These are phyloP conservation scores for Melanchra persicariae DNA, from an alignment of 2,888 invertebrate genomes.

Conservation along the genomic window DNA sequence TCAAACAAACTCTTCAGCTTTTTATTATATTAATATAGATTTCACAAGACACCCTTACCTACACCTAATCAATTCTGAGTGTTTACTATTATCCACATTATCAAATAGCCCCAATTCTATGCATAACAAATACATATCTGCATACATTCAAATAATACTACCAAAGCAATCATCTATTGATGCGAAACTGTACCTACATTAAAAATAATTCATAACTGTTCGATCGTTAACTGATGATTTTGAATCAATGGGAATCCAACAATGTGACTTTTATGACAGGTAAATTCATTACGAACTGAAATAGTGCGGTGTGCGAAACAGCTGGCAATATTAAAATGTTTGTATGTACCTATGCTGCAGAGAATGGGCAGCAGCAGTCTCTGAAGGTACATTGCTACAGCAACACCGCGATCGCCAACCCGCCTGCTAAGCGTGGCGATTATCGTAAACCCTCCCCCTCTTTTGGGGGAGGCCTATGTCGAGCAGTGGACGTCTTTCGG, in stretches of 20 bases:
- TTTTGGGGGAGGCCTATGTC: too few relatives aligned
- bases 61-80: background rate
- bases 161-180: constrained; percentile 15
- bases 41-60: background rate
- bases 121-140: background rate
- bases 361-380: too few relatives aligned
- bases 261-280: constrained; percentile 11
- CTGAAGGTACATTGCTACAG: too few relatives aligned
- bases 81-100: background rate
- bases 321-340: background rate
- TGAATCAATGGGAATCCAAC: background rate
- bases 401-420: too few relatives aligned
- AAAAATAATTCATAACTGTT: constrained; percentile 11
- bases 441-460: too few relatives aligned
- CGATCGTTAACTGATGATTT: constrained; percentile 15
- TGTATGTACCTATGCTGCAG: too few relatives aligned
- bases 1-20: too few relatives aligned
- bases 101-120: background rate
- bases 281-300: background rate
- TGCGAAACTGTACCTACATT: too few relatives aligned
- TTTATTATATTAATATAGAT: too few relatives aligned
- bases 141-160: background rate
- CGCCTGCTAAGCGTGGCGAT: too few relatives aligned
- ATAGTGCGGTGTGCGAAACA: background rate
- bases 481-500: too few relatives aligned